Evolutionary conservation across 2,113 vertebrate genomes (phyloP), one percentile per base, ranked within the genome.

Genomic region (Struthio camelus): DNA sequence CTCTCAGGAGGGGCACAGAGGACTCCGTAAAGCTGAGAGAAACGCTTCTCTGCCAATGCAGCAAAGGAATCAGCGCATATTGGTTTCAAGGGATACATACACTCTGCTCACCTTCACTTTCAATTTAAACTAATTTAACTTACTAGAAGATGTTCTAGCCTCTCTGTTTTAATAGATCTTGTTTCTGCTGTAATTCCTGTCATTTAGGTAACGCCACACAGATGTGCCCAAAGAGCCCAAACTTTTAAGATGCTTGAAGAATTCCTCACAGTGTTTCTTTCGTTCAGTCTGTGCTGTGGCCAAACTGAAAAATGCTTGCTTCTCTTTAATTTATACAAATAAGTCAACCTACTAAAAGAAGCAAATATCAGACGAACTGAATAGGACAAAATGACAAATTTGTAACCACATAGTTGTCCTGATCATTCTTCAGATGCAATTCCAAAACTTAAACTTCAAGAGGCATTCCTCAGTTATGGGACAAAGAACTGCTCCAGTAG

Each of bases 191-290:
- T 65, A 90, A 86, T 96, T 96, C 53, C 32, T 80, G 72, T 64
- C 36, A 80, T 93, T 90, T 66, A 93, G 36, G 54, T 88, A 88
- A 80, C 83, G 82, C 10, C 76, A 78, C 76, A 94, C 59, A 94
- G 87, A 90, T 86, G 51, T 86, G 85, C 64, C 50, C 50, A 34
- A 83, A 46, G 15, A 94, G 38, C 71, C 89, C 34, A 77, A 88
- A 77, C 71, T 11, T 87, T 17, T 62, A 46, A 81, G 44, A 84
- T 50, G 53, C n/a, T 48, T 65, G n/a, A 85, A 82, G 38, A 94
- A 85, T 62, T 95, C 85, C 87, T 82, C 75, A 38, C 34, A 62
- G 17, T 61, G 53, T 82, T 96, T 89, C 53, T 91, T 82, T 80
- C 14, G 11, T 38, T 69, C 40, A 62, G 0, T 82, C 19, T 34